Percentiles rank a stretch among this genome's conserved stretches.
These are phyloP conservation scores for Callaeas wilsoni DNA, from an alignment of 2,113 vertebrate genomes.

Conservation along the genomic window DNA sequence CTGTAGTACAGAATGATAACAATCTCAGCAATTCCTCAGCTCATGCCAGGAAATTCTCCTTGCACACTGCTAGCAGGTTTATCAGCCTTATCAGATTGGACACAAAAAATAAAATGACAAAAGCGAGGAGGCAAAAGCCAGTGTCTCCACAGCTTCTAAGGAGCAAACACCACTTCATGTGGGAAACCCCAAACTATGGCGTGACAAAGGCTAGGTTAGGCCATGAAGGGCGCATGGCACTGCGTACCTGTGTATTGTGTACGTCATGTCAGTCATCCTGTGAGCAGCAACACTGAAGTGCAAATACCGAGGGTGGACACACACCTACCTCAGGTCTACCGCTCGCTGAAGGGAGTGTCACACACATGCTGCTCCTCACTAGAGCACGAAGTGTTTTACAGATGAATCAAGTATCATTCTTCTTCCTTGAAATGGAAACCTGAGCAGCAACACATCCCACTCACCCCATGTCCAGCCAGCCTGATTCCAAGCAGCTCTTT, in stretches of 20 bases:
- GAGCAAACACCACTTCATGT: background rate
- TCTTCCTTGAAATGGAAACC: background rate
- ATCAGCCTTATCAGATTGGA: background rate
- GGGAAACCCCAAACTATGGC: background rate
- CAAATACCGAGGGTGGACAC: background rate
- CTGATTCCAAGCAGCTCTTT: background rate
- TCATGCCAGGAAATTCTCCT: conserved; percentile 8
- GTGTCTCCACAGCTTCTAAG: background rate
- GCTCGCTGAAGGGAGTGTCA: rapidly evolving
- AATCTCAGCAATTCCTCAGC: background rate
- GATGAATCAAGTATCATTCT: background rate
- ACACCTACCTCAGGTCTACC: background rate
- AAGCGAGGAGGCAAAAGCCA: background rate
- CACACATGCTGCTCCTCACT: background rate
- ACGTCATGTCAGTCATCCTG: rapidly evolving
- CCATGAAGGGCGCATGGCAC: background rate
- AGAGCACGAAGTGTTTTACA: background rate
- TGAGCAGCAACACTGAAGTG: background rate
- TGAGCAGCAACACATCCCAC: background rate
- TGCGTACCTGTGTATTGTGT: rapidly evolving
- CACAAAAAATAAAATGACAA: background rate
- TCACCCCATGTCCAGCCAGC: background rate
- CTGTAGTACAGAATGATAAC: conserved; percentile 34
- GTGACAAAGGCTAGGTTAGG: background rate
- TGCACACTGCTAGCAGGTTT: background rate